Percentiles rank a stretch among this genome's conserved stretches.
Conservation (phyloP, 2,113 vertebrate species). For the Limanda limanda region DNA sequence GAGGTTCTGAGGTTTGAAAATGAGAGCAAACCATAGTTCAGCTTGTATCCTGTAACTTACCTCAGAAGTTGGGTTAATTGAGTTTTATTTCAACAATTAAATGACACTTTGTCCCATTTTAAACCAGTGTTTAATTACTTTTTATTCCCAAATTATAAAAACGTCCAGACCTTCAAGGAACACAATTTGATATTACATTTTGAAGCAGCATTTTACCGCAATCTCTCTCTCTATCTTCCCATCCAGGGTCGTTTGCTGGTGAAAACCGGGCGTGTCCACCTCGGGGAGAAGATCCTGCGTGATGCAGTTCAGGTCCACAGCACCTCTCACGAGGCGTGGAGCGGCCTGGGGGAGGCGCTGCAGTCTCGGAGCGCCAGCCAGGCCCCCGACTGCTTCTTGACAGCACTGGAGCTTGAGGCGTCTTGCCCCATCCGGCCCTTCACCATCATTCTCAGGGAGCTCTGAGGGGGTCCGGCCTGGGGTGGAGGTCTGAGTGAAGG, state of each 20-base stretch:
- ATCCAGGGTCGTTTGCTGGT: conserved; percentile 90
- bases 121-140: not conserved
- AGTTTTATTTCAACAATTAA: conserved; percentile 12
- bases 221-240: conserved; percentile 50
- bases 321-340: conserved; percentile 93
- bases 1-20: conserved; percentile 14
- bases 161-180: not conserved
- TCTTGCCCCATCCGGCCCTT: conserved; percentile 94
- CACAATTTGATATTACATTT: not conserved
- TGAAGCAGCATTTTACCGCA: not conserved
- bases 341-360: conserved; percentile 92
- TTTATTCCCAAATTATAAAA: not conserved
- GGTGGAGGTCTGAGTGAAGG: not conserved
- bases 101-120: not conserved
- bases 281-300: conserved; percentile 94
- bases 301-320: conserved; percentile 91
- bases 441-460: conserved; percentile 92
- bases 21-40: not conserved
- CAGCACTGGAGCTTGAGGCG: conserved; percentile 94
- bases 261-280: conserved; percentile 84
- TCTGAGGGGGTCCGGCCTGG: conserved; percentile 75
- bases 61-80: not conserved
- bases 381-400: conserved; percentile 94
- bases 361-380: conserved; percentile 87
- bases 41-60: not conserved